Evolutionary conservation across 2,888 invertebrate genomes (phyloP), one percentile per base, ranked within the genome.

Genomic region (Lasioglossum leucozonium): DNA sequence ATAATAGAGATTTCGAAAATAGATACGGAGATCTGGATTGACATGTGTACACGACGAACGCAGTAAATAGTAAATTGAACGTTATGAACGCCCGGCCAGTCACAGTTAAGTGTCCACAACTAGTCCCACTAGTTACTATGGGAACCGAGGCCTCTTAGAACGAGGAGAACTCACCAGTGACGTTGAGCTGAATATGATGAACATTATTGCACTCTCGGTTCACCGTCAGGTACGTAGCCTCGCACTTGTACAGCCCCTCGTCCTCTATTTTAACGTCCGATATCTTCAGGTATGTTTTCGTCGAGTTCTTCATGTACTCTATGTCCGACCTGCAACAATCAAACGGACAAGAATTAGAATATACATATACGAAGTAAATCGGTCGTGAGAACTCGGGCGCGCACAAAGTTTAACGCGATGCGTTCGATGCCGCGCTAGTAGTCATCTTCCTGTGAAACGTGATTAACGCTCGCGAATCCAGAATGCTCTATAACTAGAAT

Each of bases 231-330:
- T 98, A 98, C 0, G 98, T 98, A 93, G 98, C 97, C 95, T 98
- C 98, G 92, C 98, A 98, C 91, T 97, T 97, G 96, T 97, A 98
- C 73, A 97, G 96, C 0, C 97, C 98, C 90, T 98, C 98, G 93
- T 98, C 98, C 75, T 96, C 96, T 3, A 97, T 96, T 89, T 97
- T 96, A 22, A 98, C 96, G 75, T 96, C 96, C 47, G 96, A 96
- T 89, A 98, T 97, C 92, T 97, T 96, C 93, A 98, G 95, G 91
- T 96, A 96, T 0, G 97, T 97, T 91, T 96, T 96, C 0, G 97
- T 96, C 74, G 96, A 96, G 94, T 97, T 97, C 30, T 96, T 96
- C 55, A 96, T 95, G 95, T 97, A 97, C 75, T 96, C 96, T 92
- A 98, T 96, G 76, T 96, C 96, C 95, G 97, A 96, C 93, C 98